Evolutionary conservation across 2,888 invertebrate species (phyloP), one percentile per base, ranked within the genome.

Genomic region (Drosophila infuscata): DNA sequence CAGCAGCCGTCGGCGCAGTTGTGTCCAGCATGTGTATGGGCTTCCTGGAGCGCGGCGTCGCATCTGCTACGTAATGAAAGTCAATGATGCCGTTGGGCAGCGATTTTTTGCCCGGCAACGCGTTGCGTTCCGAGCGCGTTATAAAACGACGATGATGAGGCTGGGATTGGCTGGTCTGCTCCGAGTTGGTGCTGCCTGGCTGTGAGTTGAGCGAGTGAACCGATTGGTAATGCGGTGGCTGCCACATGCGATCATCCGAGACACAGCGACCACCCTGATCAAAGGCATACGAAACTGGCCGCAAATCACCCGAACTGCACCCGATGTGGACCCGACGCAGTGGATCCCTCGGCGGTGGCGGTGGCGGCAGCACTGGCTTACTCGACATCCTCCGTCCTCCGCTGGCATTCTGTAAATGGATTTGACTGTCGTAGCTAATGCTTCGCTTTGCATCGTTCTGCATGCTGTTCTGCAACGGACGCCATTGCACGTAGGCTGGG

Each of bases 261-360:
- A 92, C 92, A 74, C 93, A 93, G n/a, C 93, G 91, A 1, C 88
- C 92, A 38, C 87, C 88, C 49, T 91, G 91, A 71, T 95, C 95
- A 67, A 94, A 94, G 46, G 94, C 94, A 71, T 94, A 94, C 0
- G 94, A 94, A 41, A 94, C 92, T 0, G 95, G 95, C 62, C 95
- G 93, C 63, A 84, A 82, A 75, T 91, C 93, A 4, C 82, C 81
- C 0, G 91, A 83, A 87, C 81, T 92, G 57, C 84, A 59, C n/a
- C 54, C 71, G 3, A 94, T 92, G 67, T 94, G 93, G n/a, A 94
- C 94, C 64, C 94, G 90, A 70, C 95, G 94, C 84, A 95, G 94
- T 77, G 96, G 96, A 92, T 96, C 96, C 82, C 96, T 94, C n/a
- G 97, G 97, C 0, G 97, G 97, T 35, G 97, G 97, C 5, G 96